Evolutionary conservation across 2,113 vertebrate genomes (phyloP).

Genomic region (Oncorhynchus gorbuscha): DNA sequence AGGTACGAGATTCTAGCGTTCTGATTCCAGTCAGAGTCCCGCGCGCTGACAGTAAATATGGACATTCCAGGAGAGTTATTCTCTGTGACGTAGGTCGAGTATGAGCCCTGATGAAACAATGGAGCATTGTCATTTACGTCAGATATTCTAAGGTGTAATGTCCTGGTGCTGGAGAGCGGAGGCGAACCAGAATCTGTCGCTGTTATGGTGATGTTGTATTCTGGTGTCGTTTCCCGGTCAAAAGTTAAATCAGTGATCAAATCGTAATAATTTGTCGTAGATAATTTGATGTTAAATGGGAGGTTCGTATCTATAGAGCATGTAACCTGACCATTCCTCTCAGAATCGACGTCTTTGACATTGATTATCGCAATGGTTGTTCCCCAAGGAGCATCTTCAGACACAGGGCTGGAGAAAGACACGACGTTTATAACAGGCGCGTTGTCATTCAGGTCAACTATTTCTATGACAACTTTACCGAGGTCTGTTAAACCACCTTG

Average conservation of each 20-base stretch:
- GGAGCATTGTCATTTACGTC: conserved; percentile 74
- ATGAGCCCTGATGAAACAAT: conserved; percentile 40
- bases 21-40: conserved; percentile 49
- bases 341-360: conserved; percentile 13
- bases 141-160: conserved; percentile 55
- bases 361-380: conserved; percentile 39
- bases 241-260: conserved; percentile 2
- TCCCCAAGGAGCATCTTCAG: conserved; percentile 29
- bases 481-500: conserved; percentile 25
- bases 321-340: too few relatives aligned
- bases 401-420: conserved; percentile 55
- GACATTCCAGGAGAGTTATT: conserved; percentile 54
- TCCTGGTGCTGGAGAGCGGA: conserved; percentile 22
- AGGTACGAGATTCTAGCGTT: conserved; percentile 44
- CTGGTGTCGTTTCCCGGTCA: not conserved
- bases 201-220: conserved; percentile 21
- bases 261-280: not conserved
- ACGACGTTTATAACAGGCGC: conserved; percentile 52
- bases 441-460: conserved; percentile 47
- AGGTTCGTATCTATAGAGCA: not conserved
- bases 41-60: conserved; percentile 46
- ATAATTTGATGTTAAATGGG: conserved; percentile 35
- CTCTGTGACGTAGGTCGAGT: conserved; percentile 54
- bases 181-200: conserved; percentile 29
- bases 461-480: conserved; percentile 29